These are phyloP conservation scores for Homarus gammarus DNA, from an alignment of 2,888 invertebrate species.

Conservation along the genomic window DNA sequence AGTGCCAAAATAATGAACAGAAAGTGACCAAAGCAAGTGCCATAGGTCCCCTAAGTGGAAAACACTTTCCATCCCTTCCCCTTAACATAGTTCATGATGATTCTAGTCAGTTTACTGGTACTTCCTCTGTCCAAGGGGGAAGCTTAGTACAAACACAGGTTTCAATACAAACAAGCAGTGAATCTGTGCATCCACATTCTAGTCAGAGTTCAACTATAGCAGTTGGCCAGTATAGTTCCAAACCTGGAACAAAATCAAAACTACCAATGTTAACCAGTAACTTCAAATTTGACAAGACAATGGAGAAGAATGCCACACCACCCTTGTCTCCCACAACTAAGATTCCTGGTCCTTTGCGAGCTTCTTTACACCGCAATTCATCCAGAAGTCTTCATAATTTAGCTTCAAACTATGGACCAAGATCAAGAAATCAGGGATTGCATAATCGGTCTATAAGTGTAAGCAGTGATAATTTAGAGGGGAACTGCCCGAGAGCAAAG, in stretches of 20 bases:
- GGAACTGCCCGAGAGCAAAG: neutral
- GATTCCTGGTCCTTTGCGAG: neutral
- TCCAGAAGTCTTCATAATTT: conserved; percentile 46
- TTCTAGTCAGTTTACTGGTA: conserved; percentile 44
- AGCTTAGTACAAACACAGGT: conserved; percentile 32
- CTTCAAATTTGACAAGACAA: neutral
- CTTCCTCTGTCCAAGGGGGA: neutral
- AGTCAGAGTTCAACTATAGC: conserved; percentile 15
- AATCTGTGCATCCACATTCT: conserved; percentile 9
- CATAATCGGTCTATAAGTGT: conserved; percentile 31
- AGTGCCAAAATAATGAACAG: neutral
- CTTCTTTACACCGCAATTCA: conserved; percentile 16
- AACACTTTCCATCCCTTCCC: conserved; percentile 22
- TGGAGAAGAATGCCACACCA: conserved; percentile 20
- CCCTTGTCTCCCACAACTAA: conserved; percentile 12
- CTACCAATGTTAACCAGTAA: neutral
- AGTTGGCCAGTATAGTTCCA: neutral
- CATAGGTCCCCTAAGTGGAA: neutral
- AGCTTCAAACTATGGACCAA: neutral
- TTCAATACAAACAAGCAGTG: conserved; percentile 12
- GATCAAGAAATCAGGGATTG: neutral
- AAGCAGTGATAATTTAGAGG: conserved; percentile 43
- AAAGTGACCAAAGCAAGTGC: neutral
- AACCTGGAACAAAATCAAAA: conserved; percentile 1
- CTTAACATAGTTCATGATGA: conserved; percentile 23